Percentiles rank a stretch among this genome's conserved stretches.
Evolutionary conservation across 1,140 invertebrate genomes (phyloP).

Genomic region (Brachionus manjavacas): DNA sequence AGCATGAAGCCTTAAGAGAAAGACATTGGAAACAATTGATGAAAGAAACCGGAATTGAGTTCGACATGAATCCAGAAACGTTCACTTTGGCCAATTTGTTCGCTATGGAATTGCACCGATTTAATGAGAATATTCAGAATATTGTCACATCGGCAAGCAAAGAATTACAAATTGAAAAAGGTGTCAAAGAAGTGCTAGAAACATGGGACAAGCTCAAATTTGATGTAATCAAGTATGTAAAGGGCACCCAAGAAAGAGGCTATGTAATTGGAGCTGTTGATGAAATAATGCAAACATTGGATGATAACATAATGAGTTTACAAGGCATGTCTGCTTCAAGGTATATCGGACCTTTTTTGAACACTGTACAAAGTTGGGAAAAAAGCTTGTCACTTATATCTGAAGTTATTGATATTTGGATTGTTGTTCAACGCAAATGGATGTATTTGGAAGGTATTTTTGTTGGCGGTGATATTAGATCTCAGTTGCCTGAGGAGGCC

Average conservation of each 20-base stretch:
- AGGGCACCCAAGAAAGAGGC: conserved; percentile 63
- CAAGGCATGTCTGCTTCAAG: conserved; percentile 83
- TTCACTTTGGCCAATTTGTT: conserved; percentile 86
- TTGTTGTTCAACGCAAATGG: conserved; percentile 78
- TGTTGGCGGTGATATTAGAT: conserved; percentile 75
- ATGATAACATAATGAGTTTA: conserved; percentile 80
- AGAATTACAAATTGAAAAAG: conserved; percentile 78
- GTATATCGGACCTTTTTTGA: conserved; percentile 78
- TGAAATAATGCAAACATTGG: conserved; percentile 72
- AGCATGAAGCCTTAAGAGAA: conserved; percentile 79
- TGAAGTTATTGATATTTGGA: conserved; percentile 71
- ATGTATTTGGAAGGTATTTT: conserved; percentile 84
- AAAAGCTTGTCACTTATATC: conserved; percentile 70
- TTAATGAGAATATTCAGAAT: conserved; percentile 72
- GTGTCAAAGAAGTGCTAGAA: conserved; percentile 69
- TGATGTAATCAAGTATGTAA: conserved; percentile 62
- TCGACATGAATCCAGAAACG: conserved; percentile 76
- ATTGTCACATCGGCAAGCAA: conserved; percentile 81
- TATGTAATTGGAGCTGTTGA: conserved; percentile 74
- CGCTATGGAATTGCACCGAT: conserved; percentile 77
- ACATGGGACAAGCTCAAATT: conserved; percentile 70
- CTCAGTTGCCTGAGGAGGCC: conserved; percentile 77
- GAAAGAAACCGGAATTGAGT: conserved; percentile 72
- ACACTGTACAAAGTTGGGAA: conserved; percentile 76
- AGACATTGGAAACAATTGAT: conserved; percentile 80